phyloP scores from a whole-genome alignment of 2,113 vertebrate species.

The Thinocorus orbignyianus region DNA sequence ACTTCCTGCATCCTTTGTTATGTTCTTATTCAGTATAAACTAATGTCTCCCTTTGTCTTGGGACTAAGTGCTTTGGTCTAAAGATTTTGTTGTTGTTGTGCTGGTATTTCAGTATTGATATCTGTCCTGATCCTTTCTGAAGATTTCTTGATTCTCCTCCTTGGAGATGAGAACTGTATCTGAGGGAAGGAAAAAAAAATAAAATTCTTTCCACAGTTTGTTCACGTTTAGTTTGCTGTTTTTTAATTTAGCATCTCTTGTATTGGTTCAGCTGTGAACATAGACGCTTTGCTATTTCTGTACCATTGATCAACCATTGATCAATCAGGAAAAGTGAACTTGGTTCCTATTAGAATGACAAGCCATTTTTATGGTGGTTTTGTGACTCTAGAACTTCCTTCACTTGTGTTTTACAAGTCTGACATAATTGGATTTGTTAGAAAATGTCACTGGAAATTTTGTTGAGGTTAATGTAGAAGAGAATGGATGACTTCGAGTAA shows the following conservation, averaged over 20 bases:
- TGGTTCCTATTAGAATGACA: background rate
- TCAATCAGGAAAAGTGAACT: background rate
- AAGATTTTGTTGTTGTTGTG: background rate
- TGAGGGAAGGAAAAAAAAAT: background rate
- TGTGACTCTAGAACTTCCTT: background rate
- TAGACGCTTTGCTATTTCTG: background rate
- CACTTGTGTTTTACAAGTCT: background rate
- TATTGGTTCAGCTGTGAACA: background rate
- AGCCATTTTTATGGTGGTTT: background rate
- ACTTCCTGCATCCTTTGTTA: background rate
- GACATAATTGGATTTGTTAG: background rate
- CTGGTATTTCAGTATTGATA: background rate
- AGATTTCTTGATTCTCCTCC: background rate
- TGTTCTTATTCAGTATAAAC: background rate
- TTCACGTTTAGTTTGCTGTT: background rate
- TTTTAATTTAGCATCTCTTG: background rate
- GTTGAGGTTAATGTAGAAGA: background rate
- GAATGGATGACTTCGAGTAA: background rate
- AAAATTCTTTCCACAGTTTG: background rate
- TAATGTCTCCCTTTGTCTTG: background rate
- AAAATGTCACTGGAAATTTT: background rate
- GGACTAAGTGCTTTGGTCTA: background rate
- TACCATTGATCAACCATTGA: background rate
- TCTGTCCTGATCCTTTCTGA: background rate
- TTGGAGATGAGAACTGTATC: background rate